Evolutionary conservation across 2,113 vertebrate genomes (phyloP).

Genomic region (Phocoena phocoena): DNA sequence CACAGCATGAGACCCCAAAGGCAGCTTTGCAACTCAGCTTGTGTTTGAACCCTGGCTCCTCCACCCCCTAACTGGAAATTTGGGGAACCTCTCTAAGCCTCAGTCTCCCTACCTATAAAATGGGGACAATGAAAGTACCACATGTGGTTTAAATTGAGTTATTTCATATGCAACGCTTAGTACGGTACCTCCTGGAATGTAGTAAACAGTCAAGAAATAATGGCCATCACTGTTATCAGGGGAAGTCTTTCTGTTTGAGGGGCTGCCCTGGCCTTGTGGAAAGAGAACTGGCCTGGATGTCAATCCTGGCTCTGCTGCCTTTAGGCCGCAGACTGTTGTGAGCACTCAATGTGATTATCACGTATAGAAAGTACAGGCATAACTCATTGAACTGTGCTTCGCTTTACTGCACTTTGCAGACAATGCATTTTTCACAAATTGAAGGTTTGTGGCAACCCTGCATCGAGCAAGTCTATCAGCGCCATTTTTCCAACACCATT

Average conservation of each 20-base stretch:
- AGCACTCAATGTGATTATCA: too few relatives aligned
- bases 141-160: background rate
- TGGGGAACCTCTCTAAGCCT: background rate
- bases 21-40: background rate
- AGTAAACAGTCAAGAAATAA: background rate
- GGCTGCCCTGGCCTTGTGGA: background rate
- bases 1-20: rapidly evolving
- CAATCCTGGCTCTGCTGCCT: background rate
- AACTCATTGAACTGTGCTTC: too few relatives aligned
- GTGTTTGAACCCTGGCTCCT: background rate
- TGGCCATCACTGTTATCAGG: background rate
- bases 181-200: background rate
- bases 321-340: background rate
- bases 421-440: too few relatives aligned
- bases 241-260: background rate
- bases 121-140: background rate
- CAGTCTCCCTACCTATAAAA: background rate
- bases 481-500: too few relatives aligned
- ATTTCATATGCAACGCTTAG: background rate
- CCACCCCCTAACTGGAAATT: background rate
- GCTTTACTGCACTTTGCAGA: too few relatives aligned
- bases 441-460: too few relatives aligned
- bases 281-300: background rate
- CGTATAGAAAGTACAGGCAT: background rate
- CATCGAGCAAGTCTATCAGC: too few relatives aligned